Conservation (phyloP, 2,888 invertebrate genomes). For the Brachyptera risi region DNA sequence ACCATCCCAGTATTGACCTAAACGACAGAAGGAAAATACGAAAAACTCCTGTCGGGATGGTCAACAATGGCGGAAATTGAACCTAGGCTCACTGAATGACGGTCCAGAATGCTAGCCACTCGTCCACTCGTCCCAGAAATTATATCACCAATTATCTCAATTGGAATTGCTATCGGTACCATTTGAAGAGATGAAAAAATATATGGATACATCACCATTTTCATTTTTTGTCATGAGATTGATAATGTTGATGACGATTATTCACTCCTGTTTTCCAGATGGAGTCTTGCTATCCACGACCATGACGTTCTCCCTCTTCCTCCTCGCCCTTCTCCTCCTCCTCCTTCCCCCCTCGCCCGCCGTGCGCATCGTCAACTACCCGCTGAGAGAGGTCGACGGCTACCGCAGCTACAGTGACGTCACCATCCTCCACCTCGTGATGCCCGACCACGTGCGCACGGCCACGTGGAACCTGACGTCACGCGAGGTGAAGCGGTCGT, state of each 20-base stretch:
- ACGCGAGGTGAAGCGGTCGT: slow-evolving; percentile 33
- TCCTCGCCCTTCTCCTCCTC: slow-evolving; percentile 3
- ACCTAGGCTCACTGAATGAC: too few species aligned
- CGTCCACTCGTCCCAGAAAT: too few species aligned
- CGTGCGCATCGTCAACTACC: not conserved
- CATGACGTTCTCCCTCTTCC: not conserved
- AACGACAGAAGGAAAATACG: too few species aligned
- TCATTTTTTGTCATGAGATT: too few species aligned
- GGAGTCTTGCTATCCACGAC: not conserved
- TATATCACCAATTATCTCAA: too few species aligned
- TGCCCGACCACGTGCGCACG: slow-evolving; percentile 50
- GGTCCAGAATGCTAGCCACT: too few species aligned
- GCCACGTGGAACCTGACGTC: slow-evolving; percentile 47
- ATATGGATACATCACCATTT: too few species aligned
- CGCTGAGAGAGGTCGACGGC: slow-evolving; percentile 37
- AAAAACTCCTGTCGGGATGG: too few species aligned
- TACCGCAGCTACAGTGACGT: slow-evolving; percentile 56
- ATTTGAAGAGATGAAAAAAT: too few species aligned
- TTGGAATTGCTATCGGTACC: too few species aligned
- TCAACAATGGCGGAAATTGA: too few species aligned
- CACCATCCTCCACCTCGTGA: slow-evolving; percentile 54
- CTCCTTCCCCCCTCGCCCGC: not conserved
- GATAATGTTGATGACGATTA: not conserved
- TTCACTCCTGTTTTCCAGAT: slow-evolving; percentile 10
- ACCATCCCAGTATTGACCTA: too few species aligned